Conservation (phyloP, 2,113 vertebrate species). For the Gobiocypris rarus region DNA sequence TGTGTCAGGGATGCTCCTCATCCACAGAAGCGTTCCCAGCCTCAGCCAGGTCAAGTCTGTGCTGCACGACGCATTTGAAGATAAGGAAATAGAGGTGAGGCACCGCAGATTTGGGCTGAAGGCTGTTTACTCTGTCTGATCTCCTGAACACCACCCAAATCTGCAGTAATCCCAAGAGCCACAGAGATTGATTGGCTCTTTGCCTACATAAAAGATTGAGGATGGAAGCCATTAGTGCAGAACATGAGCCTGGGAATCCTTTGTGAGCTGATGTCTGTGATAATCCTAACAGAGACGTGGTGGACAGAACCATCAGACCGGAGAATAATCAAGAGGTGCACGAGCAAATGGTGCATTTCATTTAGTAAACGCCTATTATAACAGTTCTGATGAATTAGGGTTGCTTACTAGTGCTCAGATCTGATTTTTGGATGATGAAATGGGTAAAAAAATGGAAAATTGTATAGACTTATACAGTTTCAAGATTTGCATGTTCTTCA, state of each 20-base stretch:
- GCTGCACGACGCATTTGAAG: constrained; percentile 89
- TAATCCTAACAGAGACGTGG: not conserved
- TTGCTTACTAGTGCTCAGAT: too few species aligned
- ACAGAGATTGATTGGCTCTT: constrained; percentile 20
- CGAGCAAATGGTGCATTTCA: not conserved
- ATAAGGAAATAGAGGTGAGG: constrained; percentile 87
- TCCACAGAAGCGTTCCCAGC: constrained; percentile 89
- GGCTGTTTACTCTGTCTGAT: not conserved
- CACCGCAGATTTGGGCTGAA: not conserved
- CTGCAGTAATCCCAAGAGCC: constrained; percentile 6
- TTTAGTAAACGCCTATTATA: not conserved
- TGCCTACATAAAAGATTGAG: not conserved
- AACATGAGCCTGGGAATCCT: not conserved
- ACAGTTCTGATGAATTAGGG: too few species aligned
- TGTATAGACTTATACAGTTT: too few species aligned
- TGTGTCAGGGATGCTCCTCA: constrained; percentile 94
- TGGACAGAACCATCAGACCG: not conserved
- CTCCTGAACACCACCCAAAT: constrained; percentile 2
- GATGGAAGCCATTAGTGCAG: constrained; percentile 10
- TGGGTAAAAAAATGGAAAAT: too few species aligned
- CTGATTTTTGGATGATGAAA: too few species aligned
- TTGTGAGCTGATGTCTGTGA: constrained; percentile 12
- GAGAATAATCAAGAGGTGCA: not conserved
- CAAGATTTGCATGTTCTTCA: too few species aligned
- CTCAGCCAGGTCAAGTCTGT: constrained; percentile 92